Conservation (phyloP, 2,113 vertebrate species). For the Peromyscus maniculatus region DNA sequence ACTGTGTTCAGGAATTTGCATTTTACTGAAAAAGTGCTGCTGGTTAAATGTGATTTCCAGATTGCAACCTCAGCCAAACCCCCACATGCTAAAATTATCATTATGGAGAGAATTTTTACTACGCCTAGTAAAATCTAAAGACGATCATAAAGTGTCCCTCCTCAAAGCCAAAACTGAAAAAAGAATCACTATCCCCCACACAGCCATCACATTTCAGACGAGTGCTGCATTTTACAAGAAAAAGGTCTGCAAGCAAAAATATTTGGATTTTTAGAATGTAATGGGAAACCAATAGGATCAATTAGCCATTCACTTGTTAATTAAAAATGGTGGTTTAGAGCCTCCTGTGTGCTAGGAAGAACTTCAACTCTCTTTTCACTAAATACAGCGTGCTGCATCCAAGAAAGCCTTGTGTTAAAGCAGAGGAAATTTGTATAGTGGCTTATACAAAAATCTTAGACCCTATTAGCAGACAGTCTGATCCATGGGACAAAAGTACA, state of each 20-base stretch:
- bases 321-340: conserved; percentile 38
- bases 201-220: conserved; percentile 29
- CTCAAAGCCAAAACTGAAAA: conserved; percentile 42
- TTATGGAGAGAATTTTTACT: conserved; percentile 56
- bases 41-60: conserved; percentile 51
- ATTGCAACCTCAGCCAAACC: conserved; percentile 59
- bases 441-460: conserved; percentile 23
- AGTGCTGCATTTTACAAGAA: background rate
- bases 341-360: background rate
- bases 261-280: conserved; percentile 43
- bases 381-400: background rate
- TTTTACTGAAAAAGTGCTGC: background rate
- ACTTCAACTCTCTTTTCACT: background rate
- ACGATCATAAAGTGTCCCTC: conserved; percentile 37
- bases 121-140: conserved; percentile 60
- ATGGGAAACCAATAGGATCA: conserved; percentile 28
- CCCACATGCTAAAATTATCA: conserved; percentile 25
- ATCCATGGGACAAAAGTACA: conserved; percentile 77
- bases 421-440: background rate
- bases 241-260: background rate
- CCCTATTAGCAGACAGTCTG: conserved; percentile 74
- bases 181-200: background rate
- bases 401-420: background rate
- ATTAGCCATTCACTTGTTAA: conserved; percentile 3
- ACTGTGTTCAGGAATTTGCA: conserved; percentile 21